Evolutionary conservation across 1,140 invertebrate species (phyloP).

Genomic region (Eriosoma lanigerum): DNA sequence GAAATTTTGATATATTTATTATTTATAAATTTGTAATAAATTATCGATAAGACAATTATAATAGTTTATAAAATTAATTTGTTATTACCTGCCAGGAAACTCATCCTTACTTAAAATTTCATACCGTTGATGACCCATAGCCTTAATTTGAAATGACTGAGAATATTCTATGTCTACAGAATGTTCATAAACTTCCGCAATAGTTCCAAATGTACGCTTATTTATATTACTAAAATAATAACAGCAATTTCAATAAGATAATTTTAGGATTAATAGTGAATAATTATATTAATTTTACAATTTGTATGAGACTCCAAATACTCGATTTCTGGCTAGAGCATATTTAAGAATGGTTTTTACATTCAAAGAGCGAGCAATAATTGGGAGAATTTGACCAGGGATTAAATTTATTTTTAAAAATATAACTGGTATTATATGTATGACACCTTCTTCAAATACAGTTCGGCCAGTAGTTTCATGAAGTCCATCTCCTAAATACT

Average conservation of each 20-base stretch:
- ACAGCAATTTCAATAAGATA: too few species aligned
- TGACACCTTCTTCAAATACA: conserved; percentile 15
- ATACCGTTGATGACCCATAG: conserved; percentile 45
- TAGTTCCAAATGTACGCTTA: conserved; percentile 14
- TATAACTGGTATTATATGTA: conserved; percentile 15
- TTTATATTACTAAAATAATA: conserved; percentile 28
- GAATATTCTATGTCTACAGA: background rate
- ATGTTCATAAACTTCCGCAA: conserved; percentile 40
- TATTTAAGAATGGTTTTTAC: conserved; percentile 4
- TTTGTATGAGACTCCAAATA: conserved; percentile 34
- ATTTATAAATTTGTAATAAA: background rate
- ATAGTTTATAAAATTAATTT: background rate
- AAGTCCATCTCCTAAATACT: conserved; percentile 37
- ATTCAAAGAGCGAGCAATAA: conserved; percentile 4
- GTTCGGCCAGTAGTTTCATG: conserved; percentile 26
- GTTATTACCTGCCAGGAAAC: conserved; percentile 35
- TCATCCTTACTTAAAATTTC: background rate
- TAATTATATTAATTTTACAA: conserved; percentile 7
- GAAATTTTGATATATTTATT: background rate
- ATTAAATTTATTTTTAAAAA: conserved; percentile 25
- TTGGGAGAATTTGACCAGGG: conserved; percentile 33
- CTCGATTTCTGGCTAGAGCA: background rate
- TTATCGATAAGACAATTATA: too few species aligned
- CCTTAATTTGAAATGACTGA: conserved; percentile 29
- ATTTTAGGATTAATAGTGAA: background rate